A percentile compares a stretch with the other conserved stretches of the same genome.
These are phyloP conservation scores for Callyntrura guangdongensis DNA, from an alignment of 2,888 invertebrate genomes.

Conservation along the genomic window DNA sequence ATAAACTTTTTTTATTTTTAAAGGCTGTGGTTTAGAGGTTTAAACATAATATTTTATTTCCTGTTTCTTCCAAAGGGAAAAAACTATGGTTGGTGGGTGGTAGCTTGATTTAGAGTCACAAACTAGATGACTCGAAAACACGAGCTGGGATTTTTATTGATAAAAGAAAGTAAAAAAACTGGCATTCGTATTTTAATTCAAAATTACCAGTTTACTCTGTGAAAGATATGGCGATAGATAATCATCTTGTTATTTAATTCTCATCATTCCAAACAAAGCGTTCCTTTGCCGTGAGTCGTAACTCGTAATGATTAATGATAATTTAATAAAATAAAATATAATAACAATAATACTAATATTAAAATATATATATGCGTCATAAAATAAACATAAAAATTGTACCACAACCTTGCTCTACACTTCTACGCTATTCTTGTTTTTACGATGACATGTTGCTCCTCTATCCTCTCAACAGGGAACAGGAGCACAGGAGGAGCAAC, in stretches of 20 bases:
- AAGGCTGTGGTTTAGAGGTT: too few species aligned
- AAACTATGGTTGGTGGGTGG: too few species aligned
- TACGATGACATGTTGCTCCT: slow-evolving; percentile 28
- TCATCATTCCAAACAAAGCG: not conserved
- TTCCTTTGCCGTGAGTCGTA: not conserved
- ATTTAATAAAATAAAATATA: not conserved
- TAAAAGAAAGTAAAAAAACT: not conserved
- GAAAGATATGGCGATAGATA: not conserved
- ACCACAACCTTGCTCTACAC: not conserved
- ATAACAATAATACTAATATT: slow-evolving; percentile 28
- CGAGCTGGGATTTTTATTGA: too few species aligned
- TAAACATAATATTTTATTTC: too few species aligned
- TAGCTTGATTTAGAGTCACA: too few species aligned
- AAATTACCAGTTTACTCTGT: not conserved
- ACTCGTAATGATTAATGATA: too few species aligned
- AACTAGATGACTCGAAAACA: too few species aligned
- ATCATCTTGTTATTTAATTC: slow-evolving; percentile 33
- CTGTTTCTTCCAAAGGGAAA: too few species aligned
- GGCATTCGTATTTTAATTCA: not conserved
- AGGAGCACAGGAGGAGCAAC: slow-evolving; percentile 40
- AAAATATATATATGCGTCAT: slow-evolving; percentile 40
- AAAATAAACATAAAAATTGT: slow-evolving; percentile 5
- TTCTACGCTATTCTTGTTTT: not conserved
- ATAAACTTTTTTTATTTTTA: too few species aligned
- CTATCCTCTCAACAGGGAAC: slow-evolving; percentile 50